A percentile compares a stretch with the other conserved stretches of the same genome.
phyloP scores from a whole-genome alignment of 2,797 vertebrate species.

The Tenualosa ilisha region DNA sequence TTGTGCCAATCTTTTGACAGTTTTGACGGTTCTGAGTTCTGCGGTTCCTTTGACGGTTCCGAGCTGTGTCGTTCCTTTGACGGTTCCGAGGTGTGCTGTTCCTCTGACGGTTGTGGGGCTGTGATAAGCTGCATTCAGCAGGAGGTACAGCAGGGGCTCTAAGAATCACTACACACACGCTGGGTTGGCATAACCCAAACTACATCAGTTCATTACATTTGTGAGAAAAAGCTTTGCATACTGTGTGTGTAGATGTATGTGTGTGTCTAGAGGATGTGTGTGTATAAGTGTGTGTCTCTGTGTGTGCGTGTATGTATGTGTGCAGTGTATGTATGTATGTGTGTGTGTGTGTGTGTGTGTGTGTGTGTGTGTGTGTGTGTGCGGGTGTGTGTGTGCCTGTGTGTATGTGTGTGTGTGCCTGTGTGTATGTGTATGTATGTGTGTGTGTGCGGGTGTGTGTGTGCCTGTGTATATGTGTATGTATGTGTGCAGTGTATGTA shows the following conservation, averaged over 20 bases:
- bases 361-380: not conserved
- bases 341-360: conserved; percentile 8
- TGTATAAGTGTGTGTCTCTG: not conserved
- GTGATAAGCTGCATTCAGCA: too few relatives aligned
- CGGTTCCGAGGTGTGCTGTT: too few relatives aligned
- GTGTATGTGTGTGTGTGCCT: not conserved
- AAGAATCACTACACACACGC: not conserved
- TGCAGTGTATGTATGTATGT: not conserved
- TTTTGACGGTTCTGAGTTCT: too few relatives aligned
- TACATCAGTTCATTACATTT: not conserved
- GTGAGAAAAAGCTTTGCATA: not conserved
- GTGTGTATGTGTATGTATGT: not conserved
- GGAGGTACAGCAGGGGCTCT: not conserved
- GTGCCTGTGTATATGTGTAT: not conserved
- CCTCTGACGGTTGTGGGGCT: too few relatives aligned
- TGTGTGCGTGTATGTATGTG: not conserved
- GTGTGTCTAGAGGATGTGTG: not conserved
- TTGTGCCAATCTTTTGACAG: too few relatives aligned
- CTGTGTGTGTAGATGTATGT: not conserved
- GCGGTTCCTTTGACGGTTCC: too few relatives aligned
- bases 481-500: not conserved
- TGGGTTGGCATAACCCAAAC: not conserved
- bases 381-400: not conserved
- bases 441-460: not conserved
- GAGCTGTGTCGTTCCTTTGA: too few relatives aligned